Percentiles rank a stretch among this genome's conserved stretches.
Evolutionary conservation across 2,113 vertebrate genomes (phyloP).

Genomic region (Antennarius striatus): DNA sequence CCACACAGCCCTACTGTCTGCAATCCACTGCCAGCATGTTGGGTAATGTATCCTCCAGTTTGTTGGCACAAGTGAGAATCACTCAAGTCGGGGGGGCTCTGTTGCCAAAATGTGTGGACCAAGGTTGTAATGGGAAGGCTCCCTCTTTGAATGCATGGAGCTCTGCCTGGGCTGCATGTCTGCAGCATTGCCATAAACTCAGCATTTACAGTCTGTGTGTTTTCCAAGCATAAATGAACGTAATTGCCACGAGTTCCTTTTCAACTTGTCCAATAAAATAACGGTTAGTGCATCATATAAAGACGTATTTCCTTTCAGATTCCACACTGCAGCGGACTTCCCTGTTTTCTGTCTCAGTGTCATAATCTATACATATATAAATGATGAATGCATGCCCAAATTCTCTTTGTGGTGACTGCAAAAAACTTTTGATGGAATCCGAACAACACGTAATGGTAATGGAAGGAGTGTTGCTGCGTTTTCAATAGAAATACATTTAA

Average conservation of each 20-base stretch:
- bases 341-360: conserved; percentile 12
- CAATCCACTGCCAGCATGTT: conserved; percentile 33
- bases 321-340: conserved; percentile 1
- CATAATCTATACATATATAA: background rate
- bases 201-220: conserved; percentile 30
- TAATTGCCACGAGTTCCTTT: conserved; percentile 16
- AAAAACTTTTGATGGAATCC: background rate
- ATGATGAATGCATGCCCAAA: background rate
- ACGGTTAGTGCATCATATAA: conserved; percentile 3
- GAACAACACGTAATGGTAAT: no score
- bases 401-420: background rate
- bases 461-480: background rate
- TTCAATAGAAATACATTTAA: background rate
- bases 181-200: conserved; percentile 24
- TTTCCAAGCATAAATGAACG: conserved; percentile 30
- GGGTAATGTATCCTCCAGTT: conserved; percentile 41
- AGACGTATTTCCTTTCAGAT: conserved; percentile 9
- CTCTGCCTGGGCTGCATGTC: conserved; percentile 19
- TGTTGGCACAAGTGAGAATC: conserved; percentile 47
- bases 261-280: conserved; percentile 28
- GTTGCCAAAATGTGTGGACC: conserved; percentile 19
- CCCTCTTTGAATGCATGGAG: conserved; percentile 49
- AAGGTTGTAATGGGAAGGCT: conserved; percentile 43
- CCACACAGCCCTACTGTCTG: conserved; percentile 29
- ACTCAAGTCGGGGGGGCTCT: conserved; percentile 43